phyloP scores from a whole-genome alignment of 1,140 invertebrate species.

The Drosophila rhopaloa region DNA sequence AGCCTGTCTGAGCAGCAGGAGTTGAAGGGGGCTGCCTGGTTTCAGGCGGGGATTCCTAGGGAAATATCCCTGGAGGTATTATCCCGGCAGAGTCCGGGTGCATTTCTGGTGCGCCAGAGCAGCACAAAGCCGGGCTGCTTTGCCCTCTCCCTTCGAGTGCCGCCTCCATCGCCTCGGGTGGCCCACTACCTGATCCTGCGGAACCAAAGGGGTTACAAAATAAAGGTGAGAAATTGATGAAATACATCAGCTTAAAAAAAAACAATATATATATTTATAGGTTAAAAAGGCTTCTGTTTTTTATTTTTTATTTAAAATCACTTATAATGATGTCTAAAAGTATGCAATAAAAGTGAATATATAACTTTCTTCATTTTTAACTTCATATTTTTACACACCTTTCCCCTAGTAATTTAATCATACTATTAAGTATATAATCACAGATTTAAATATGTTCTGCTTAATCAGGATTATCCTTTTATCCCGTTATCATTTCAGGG shows the following conservation, averaged over 20 bases:
- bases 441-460: background rate
- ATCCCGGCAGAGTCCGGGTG: conserved; percentile 95
- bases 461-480: too few relatives aligned
- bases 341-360: too few relatives aligned
- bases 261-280: too few relatives aligned
- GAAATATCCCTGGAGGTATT: conserved; percentile 97
- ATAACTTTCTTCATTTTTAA: too few relatives aligned
- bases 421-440: too few relatives aligned
- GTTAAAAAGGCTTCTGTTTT: background rate
- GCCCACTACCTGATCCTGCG: conserved; percentile 97
- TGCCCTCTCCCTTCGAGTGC: conserved; percentile 97
- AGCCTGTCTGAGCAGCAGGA: conserved; percentile 92
- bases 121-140: conserved; percentile 97
- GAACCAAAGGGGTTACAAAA: conserved; percentile 96
- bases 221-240: conserved; percentile 90
- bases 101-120: conserved; percentile 97
- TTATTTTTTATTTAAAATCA: background rate
- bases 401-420: too few relatives aligned
- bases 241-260: too few relatives aligned
- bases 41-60: conserved; percentile 97
- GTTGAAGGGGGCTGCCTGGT: conserved; percentile 95
- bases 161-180: conserved; percentile 95
- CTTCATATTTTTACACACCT: too few relatives aligned
- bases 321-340: too few relatives aligned
- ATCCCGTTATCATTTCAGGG: conserved; percentile 88